Evolutionary conservation across 2,113 vertebrate genomes (phyloP).

Genomic region (Festucalex cinctus): DNA sequence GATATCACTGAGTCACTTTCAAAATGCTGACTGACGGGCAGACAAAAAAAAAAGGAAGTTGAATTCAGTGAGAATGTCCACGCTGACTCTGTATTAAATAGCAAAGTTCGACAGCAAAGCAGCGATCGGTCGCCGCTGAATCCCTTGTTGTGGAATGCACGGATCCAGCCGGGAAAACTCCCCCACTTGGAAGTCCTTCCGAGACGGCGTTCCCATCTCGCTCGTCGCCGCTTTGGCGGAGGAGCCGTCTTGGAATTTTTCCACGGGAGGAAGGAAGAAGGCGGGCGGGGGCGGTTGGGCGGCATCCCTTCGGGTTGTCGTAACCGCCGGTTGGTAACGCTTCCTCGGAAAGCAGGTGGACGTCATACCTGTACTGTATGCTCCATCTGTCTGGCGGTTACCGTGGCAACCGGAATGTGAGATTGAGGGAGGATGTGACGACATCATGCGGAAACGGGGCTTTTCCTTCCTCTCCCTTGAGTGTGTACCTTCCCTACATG

Average conservation of each 20-base stretch:
- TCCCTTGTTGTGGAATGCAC: background rate
- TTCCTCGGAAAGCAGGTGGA: background rate
- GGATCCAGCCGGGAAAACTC: background rate
- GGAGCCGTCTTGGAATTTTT: conserved; percentile 15
- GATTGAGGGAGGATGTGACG: conserved; percentile 49
- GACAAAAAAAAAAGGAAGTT: background rate
- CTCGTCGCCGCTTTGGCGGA: background rate
- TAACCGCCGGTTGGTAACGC: background rate
- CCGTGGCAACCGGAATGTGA: conserved; percentile 1
- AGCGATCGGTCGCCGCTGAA: background rate
- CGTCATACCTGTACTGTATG: background rate
- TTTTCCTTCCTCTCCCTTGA: conserved; percentile 37
- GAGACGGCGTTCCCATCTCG: background rate
- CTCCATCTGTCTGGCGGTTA: background rate
- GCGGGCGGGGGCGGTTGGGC: conserved; percentile 2
- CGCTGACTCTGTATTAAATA: background rate
- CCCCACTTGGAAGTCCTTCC: background rate
- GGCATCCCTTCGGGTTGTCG: background rate
- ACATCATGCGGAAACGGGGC: conserved; percentile 73
- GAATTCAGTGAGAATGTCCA: background rate
- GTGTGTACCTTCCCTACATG: conserved; percentile 10
- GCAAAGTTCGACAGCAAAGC: background rate
- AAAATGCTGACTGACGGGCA: background rate
- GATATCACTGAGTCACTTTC: background rate
- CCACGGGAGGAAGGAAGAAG: conserved; percentile 62